Base-by-base conservation (phyloP, 1,140 invertebrate species). In the Drosophila saltans region DNA sequence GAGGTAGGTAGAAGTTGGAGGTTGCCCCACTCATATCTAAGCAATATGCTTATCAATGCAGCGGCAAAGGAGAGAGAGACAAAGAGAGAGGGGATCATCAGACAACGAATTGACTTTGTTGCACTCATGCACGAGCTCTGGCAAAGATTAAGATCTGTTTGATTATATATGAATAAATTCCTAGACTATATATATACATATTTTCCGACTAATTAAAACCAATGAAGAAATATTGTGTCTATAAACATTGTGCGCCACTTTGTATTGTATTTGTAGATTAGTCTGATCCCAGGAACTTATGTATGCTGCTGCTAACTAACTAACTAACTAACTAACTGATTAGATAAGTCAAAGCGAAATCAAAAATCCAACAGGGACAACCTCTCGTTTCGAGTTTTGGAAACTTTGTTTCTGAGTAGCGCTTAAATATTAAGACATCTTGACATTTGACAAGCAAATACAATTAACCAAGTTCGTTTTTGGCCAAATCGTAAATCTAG, bases 371-470 rank as follows among this genome's bases (percentile, higher is more conserved):
- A 36, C n/a, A 39, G 26, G 57, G 57, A 39, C 28, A 58, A 33
- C 36, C 33, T 36, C 30, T 21, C 16, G 6, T 58, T 58, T 33
- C 33, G 7, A 33, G 26, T 58, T 52, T 52, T 21, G 16, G 21
- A 39, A n/a, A 21, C 39, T 58, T 58, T 58, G 3, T 26, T 39
- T 62, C 21, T 43, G 59, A 26, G 16, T 45, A 45, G 16, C 4
- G 43, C 36, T 39, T 57, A 70, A 69, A 58, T 48, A 39, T 61
- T 45, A 65, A 66, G 64, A 41, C 68, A 61, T 56, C 67, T 75
- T 70, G 83, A 86, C 83, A 77, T 69, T 68, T 78, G 83, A 86
- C 83, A 86, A 78, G 83, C 72, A 88, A 86, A 86, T 77, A 83
- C 83, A 88, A 86, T 86, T 86, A 86, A 83, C 45, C 26, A 52